These are phyloP conservation scores for Alcis repandata DNA, from an alignment of 2,888 invertebrate species.

Conservation along the genomic window DNA sequence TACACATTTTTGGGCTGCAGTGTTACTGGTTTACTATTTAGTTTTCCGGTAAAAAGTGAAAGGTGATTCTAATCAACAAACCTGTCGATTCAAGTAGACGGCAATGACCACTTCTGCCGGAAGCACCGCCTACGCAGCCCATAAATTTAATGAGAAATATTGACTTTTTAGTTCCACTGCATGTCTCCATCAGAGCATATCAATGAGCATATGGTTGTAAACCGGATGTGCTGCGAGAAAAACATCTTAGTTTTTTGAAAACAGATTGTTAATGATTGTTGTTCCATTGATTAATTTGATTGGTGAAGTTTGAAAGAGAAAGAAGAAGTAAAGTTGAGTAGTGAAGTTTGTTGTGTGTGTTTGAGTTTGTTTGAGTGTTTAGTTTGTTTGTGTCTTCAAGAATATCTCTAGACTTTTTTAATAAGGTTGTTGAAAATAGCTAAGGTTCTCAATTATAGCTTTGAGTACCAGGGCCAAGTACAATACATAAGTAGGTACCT, in stretches of 20 bases:
- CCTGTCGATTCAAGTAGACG: constrained; percentile 15
- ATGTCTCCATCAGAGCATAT: neutral
- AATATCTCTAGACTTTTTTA: too few relatives aligned
- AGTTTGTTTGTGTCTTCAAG: too few relatives aligned
- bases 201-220: neutral
- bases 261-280: neutral
- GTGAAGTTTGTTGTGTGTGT: too few relatives aligned
- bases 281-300: neutral
- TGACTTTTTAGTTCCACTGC: constrained; percentile 12
- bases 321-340: too few relatives aligned
- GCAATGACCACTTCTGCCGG: constrained; percentile 29
- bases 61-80: constrained; percentile 20
- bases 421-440: too few relatives aligned
- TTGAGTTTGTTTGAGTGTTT: too few relatives aligned
- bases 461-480: too few relatives aligned
- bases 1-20: neutral
- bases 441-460: too few relatives aligned
- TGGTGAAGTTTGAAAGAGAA: too few relatives aligned
- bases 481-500: too few relatives aligned
- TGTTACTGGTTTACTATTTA: neutral
- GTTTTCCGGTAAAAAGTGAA: constrained; percentile 21
- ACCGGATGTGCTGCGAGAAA: neutral
- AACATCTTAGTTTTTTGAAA: neutral
- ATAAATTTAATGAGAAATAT: constrained; percentile 14
- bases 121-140: constrained; percentile 16